Evolutionary conservation across 1,140 invertebrate genomes (phyloP).

Genomic region (Epicauta chinensis): DNA sequence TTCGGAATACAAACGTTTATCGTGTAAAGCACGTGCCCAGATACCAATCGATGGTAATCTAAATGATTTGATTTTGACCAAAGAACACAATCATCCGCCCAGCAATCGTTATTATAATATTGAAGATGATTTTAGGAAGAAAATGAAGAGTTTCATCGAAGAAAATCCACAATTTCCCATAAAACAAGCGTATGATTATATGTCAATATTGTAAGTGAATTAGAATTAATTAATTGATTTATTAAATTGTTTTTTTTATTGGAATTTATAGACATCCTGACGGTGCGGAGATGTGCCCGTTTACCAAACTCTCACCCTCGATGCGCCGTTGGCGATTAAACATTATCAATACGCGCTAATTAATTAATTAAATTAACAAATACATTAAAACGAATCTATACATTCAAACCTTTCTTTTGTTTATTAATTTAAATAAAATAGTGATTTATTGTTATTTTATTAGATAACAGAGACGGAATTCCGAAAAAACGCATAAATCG

Average conservation of each 20-base stretch:
- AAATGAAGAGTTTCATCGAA: constrained; percentile 10
- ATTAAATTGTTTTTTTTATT: background rate
- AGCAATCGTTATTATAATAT: background rate
- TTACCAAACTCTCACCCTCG: constrained; percentile 11
- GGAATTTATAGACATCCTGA: constrained; percentile 18
- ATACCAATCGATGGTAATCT: constrained; percentile 20
- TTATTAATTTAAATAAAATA: too few species aligned
- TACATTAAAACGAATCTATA: too few species aligned
- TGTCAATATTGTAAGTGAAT: constrained; percentile 18
- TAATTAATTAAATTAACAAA: constrained; percentile 3
- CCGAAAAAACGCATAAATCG: constrained; percentile 20
- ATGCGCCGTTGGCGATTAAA: constrained; percentile 22
- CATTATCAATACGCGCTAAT: background rate
- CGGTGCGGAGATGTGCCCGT: constrained; percentile 13
- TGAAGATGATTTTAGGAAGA: constrained; percentile 12
- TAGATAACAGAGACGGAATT: background rate
- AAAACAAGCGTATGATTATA: constrained; percentile 15
- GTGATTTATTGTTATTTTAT: too few species aligned
- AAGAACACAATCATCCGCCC: constrained; percentile 31
- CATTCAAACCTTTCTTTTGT: too few species aligned
- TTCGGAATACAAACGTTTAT: constrained; percentile 27
- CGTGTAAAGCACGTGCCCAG: constrained; percentile 27
- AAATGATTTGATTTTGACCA: constrained; percentile 21
- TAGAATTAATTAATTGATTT: background rate
- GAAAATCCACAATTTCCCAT: constrained; percentile 1